Evolutionary conservation across 2,113 vertebrate species (phyloP).

Genomic region (Morone chrysops): DNA sequence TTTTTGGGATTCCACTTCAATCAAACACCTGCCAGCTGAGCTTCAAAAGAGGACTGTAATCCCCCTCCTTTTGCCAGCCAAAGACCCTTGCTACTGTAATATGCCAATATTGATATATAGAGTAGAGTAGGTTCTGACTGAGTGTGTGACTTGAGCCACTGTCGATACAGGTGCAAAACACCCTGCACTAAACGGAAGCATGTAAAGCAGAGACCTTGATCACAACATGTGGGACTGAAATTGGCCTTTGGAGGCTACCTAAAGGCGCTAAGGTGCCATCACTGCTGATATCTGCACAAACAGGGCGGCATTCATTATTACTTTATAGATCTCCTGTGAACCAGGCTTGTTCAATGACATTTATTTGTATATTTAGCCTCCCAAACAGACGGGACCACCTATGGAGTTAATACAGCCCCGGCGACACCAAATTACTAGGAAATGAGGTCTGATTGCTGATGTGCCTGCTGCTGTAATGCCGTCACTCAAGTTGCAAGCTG

Average conservation of each 20-base stretch:
- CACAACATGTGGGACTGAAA: neutral
- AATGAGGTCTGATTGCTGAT: constrained; percentile 80
- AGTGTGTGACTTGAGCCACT: neutral
- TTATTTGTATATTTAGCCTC: constrained; percentile 63
- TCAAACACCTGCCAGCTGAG: constrained; percentile 56
- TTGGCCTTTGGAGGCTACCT: constrained; percentile 17
- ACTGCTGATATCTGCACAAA: constrained; percentile 34
- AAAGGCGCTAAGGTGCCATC: constrained; percentile 21
- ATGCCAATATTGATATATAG: constrained; percentile 36
- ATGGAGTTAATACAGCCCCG: constrained; percentile 68
- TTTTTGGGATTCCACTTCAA: constrained; percentile 46
- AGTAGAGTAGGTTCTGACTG: constrained; percentile 10
- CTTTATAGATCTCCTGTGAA: constrained; percentile 53
- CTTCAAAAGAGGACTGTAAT: constrained; percentile 46
- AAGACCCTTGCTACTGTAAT: constrained; percentile 12
- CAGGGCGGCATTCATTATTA: constrained; percentile 43
- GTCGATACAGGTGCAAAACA: constrained; percentile 3
- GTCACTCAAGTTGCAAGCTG: constrained; percentile 75
- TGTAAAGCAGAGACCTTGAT: too few species aligned
- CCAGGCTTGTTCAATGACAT: constrained; percentile 25
- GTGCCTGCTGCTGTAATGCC: constrained; percentile 66
- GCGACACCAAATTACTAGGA: constrained; percentile 75
- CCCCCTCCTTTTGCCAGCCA: neutral
- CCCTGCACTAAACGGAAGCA: neutral
- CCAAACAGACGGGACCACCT: constrained; percentile 75